Evolutionary conservation across 2,888 invertebrate genomes (phyloP).

Genomic region (Eutolmus rufibarbis): DNA sequence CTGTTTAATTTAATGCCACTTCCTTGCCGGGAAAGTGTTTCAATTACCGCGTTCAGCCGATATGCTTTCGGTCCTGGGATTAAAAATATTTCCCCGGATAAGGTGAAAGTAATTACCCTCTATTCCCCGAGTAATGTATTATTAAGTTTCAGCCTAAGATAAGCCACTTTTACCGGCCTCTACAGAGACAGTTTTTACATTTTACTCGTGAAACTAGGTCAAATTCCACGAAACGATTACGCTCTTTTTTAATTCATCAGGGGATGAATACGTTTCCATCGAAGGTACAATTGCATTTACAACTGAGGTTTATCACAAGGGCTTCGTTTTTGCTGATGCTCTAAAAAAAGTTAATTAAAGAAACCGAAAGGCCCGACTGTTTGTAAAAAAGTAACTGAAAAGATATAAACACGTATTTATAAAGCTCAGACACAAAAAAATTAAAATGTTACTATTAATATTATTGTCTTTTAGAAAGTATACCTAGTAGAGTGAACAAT

Average conservation of each 20-base stretch:
- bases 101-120: not conserved
- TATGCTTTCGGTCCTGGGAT: not conserved
- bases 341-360: too few species aligned
- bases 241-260: not conserved
- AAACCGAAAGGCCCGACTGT: too few species aligned
- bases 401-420: too few species aligned
- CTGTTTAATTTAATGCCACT: constrained; percentile 2
- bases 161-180: not conserved
- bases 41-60: not conserved
- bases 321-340: not conserved
- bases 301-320: too few species aligned
- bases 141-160: not conserved
- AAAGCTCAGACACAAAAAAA: too few species aligned
- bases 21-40: constrained; percentile 11
- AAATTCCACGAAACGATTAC: not conserved
- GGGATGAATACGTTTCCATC: not conserved
- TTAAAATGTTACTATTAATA: too few species aligned
- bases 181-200: not conserved
- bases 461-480: too few species aligned
- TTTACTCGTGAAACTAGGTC: not conserved
- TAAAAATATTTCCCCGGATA: not conserved
- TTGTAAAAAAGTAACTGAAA: too few species aligned
- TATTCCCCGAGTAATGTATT: not conserved
- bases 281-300: not conserved
- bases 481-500: too few species aligned